Percentiles rank a stretch among this genome's conserved stretches.
Conservation (phyloP, 2,113 vertebrate species). For the Aviceda subcristata region DNA sequence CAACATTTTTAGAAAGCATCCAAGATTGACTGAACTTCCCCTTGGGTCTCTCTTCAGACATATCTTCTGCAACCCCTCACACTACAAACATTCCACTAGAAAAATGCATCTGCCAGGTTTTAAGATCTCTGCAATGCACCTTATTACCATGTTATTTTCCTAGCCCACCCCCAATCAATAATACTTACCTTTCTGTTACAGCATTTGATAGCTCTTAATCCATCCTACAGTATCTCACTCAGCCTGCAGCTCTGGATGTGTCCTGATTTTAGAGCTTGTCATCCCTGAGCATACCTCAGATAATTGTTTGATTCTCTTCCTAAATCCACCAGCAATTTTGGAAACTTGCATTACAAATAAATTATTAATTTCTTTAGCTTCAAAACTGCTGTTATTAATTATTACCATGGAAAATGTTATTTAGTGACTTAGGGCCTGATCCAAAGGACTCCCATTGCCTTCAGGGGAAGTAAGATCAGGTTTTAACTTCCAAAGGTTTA, state of each 20-base stretch:
- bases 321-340: conserved; percentile 59
- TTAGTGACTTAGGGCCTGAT: conserved; percentile 62
- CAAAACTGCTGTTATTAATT: conserved; percentile 64
- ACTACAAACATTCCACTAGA: conserved; percentile 30
- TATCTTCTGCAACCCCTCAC: conserved; percentile 25
- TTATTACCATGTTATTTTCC: conserved; percentile 61
- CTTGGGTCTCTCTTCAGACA: conserved; percentile 33
- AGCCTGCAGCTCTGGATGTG: conserved; percentile 44
- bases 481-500: conserved; percentile 34
- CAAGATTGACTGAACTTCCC: conserved; percentile 52
- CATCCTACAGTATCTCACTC: conserved; percentile 26
- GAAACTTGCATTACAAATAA: conserved; percentile 40
- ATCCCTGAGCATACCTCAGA: conserved; percentile 6
- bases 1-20: conserved; percentile 58
- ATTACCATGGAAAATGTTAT: conserved; percentile 69
- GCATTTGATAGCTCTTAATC: conserved; percentile 63
- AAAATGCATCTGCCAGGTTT: conserved; percentile 39
- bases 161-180: conserved; percentile 60
- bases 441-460: background rate
- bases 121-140: conserved; percentile 25
- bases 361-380: conserved; percentile 28
- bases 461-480: background rate
- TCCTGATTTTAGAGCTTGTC: conserved; percentile 62
- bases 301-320: conserved; percentile 58
- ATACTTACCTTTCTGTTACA: conserved; percentile 63